phyloP scores from a whole-genome alignment of 2,113 vertebrate genomes.

The Agelaius phoeniceus region DNA sequence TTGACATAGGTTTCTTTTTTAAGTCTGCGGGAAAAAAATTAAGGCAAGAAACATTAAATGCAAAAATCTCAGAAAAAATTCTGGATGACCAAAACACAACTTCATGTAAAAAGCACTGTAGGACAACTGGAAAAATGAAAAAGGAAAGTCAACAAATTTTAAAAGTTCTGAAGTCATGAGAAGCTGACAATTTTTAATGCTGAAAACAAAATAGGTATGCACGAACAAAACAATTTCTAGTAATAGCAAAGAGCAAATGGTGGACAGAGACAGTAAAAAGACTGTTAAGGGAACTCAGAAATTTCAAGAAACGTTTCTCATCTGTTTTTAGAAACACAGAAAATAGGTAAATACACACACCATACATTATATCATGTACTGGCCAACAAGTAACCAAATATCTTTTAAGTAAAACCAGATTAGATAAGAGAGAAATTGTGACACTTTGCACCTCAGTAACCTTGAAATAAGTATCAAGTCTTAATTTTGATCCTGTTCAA shows the following conservation, averaged over 20 bases:
- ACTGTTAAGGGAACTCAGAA: not conserved
- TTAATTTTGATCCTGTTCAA: not conserved
- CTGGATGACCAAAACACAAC: not conserved
- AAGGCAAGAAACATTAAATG: not conserved
- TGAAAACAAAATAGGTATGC: not conserved
- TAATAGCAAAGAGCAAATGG: not conserved
- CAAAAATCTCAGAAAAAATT: not conserved
- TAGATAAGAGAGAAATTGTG: not conserved
- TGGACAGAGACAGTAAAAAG: not conserved
- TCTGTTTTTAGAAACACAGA: not conserved
- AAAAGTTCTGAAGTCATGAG: not conserved
- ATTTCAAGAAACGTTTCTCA: not conserved
- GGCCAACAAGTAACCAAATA: not conserved
- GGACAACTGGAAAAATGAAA: not conserved
- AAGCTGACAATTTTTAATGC: not conserved
- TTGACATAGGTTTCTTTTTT: not conserved
- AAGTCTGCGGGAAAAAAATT: not conserved
- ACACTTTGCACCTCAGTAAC: not conserved
- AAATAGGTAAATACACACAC: not conserved
- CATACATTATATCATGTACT: not conserved
- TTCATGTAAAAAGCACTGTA: not conserved
- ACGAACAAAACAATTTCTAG: not conserved
- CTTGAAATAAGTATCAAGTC: not conserved
- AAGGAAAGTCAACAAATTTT: not conserved
- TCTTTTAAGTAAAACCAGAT: not conserved